Evolutionary conservation across 2,797 vertebrate genomes (phyloP), one percentile per base, ranked within the genome.

Genomic region (Poeciliopsis turneri): DNA sequence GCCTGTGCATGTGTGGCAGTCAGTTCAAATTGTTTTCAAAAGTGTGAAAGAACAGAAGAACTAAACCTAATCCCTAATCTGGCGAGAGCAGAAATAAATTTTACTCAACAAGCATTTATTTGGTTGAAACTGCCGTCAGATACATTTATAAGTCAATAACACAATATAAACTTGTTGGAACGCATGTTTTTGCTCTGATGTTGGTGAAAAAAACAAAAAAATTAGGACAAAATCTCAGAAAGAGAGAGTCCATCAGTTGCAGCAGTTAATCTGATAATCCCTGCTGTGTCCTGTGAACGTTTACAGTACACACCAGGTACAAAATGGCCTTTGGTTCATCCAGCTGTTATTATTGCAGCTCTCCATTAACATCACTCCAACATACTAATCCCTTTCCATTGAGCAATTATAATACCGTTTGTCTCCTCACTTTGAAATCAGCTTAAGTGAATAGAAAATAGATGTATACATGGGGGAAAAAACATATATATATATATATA

Each of bases 241-340:
- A 55, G 49, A 36, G 25, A n/a, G 36, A 43, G 47, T 53, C 30
- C 4, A 23, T 53, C 71, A 51, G 25, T 16, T 3, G 25, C 51
- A 57, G 49, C 53, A 28, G 36, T 41, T 57, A 74, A 74, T 74
- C 72, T 28, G 36, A n/a, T 74, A 57, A 74, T 74, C 72, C 72
- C 72, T n/a, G 36, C 51, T 43, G 25, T 74, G 36, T 70, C 68
- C 70, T 72, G 70, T 51, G 71, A 51, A 51, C 18, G 5, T 72
- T 20, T 28, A 20, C 45, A 68, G 55, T 18, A 47, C n/a, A 13
- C 25, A 39, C 49, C 33, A 39, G 49, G 30, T 55, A 53, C 39
- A 7, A 51, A 41, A 39, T 13, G 36, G 30, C 49, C 28, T 53
- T 8, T 39, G 53, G 25, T 23, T 25, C 2, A 55, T 74, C 72